These are phyloP conservation scores for Chymomyza costata DNA, from an alignment of 1,140 invertebrate species.

Conservation along the genomic window DNA sequence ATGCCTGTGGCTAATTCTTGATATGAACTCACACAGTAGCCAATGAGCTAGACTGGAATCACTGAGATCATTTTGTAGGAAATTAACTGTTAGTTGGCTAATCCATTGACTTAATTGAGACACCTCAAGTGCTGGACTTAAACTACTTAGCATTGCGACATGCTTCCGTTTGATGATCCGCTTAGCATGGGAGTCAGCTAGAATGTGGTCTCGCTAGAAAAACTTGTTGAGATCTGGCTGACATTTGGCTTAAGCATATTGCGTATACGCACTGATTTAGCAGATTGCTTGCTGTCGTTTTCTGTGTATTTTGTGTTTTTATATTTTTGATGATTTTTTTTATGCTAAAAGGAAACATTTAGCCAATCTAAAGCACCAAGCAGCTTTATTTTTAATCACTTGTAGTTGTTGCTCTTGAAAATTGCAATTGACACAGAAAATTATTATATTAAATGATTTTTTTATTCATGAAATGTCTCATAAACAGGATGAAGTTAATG, in stretches of 20 bases:
- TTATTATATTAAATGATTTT: slow-evolving; percentile 7
- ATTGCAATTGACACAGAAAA: slow-evolving; percentile 39
- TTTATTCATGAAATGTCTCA: slow-evolving; percentile 6
- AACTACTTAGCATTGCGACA: slow-evolving; percentile 26
- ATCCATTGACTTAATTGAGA: slow-evolving; percentile 49
- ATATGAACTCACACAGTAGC: slow-evolving; percentile 60
- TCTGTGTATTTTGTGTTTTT: slow-evolving; percentile 4
- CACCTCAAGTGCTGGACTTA: slow-evolving; percentile 30
- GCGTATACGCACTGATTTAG: slow-evolving; percentile 20
- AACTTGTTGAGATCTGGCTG: slow-evolving; percentile 11
- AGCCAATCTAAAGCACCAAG: too few species aligned
- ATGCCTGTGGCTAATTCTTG: slow-evolving; percentile 42
- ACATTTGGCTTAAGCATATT: slow-evolving; percentile 25
- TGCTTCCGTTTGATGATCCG: slow-evolving; percentile 57
- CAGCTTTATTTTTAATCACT: too few species aligned
- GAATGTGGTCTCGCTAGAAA: slow-evolving; percentile 10
- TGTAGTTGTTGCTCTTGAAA: slow-evolving; percentile 35
- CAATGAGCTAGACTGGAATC: slow-evolving; percentile 9
- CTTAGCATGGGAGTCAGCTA: slow-evolving; percentile 26
- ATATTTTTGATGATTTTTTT: slow-evolving; percentile 9
- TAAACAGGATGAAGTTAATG: slow-evolving; percentile 35
- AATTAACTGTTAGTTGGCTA: slow-evolving; percentile 37
- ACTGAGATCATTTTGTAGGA: slow-evolving; percentile 50
- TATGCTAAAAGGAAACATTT: slow-evolving; percentile 23
- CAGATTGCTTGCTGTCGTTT: slow-evolving; percentile 9